Percentiles rank a stretch among this genome's conserved stretches.
Conservation (phyloP, 2,113 vertebrate species). For the Calidris pugnax region DNA sequence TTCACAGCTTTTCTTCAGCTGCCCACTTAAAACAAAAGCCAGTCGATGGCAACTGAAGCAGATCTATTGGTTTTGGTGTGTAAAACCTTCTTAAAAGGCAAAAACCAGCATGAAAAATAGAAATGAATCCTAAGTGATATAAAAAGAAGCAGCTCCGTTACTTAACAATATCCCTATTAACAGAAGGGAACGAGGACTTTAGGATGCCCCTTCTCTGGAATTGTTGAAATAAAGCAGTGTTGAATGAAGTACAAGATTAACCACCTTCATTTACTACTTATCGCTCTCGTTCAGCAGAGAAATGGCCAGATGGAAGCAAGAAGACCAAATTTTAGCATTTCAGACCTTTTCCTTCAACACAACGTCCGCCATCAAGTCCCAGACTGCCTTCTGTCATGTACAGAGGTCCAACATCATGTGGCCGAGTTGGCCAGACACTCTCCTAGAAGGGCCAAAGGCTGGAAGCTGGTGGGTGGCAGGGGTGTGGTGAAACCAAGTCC, state of each 20-base stretch:
- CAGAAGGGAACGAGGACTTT: not conserved
- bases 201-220: not conserved
- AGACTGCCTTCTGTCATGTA: not conserved
- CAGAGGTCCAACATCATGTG: not conserved
- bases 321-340: not conserved
- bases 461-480: not conserved
- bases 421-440: not conserved
- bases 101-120: not conserved
- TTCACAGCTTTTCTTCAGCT: not conserved
- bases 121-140: not conserved
- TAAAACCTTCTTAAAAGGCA: not conserved
- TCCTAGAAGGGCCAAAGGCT: not conserved
- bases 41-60: not conserved
- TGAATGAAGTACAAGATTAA: not conserved
- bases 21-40: not conserved
- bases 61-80: not conserved
- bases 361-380: accelerated
- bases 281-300: not conserved
- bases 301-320: not conserved
- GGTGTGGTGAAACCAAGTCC: not conserved
- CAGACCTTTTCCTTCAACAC: not conserved
- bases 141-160: not conserved
- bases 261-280: not conserved
- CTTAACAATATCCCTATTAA: not conserved
- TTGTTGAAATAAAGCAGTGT: not conserved